Base-by-base conservation (phyloP, 2,113 vertebrate species). In the Cyanistes caeruleus region DNA sequence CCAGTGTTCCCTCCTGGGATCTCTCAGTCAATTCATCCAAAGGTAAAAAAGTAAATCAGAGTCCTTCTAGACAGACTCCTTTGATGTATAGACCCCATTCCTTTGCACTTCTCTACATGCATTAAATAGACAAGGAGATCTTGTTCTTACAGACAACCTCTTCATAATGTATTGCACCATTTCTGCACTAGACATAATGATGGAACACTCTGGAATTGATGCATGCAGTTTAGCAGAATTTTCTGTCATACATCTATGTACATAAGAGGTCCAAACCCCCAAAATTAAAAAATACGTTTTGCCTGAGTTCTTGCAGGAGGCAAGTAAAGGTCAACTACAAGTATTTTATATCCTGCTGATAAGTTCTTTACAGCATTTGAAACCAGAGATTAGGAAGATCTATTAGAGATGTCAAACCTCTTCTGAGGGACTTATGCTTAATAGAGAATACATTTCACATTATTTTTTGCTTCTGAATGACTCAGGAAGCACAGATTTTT, bases 381-480 rank as follows among this genome's bases (percentile, higher is more conserved):
- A 95, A 75, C 15, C 56, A 80, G 58, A 95, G 20, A 69, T 77
- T 28, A 64, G 55, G 77, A 93, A 87, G 28, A 78, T 18, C 24
- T 30, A 78, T 52, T 59, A 56, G 16, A 51, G n/a, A 25, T 39
- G 91, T 3, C 72, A 60, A 55, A 89, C 49, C 30, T 89, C 24
- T 76, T 81, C 85, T 84, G 48, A 62, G 37, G 60, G 39, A 64
- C 85, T 9, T 52, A 51, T 72, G 30, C 85, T 96, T 96, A 89
- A 78, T 11, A 73, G 53, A 49, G 41, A 76, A 52, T 74, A 43
- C 24, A 90, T 95, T 92, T 70, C 39, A 79, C 18, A 58, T 78
- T 56, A 27, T 79, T 81, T 67, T 91, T 93, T 95, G 90, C 52
- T 95, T 96, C 51, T 96, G 51, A 96, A 94, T 91, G 63, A 95